Conservation (phyloP, 2,797 vertebrate genomes). For the Linurgus olivaceus region DNA sequence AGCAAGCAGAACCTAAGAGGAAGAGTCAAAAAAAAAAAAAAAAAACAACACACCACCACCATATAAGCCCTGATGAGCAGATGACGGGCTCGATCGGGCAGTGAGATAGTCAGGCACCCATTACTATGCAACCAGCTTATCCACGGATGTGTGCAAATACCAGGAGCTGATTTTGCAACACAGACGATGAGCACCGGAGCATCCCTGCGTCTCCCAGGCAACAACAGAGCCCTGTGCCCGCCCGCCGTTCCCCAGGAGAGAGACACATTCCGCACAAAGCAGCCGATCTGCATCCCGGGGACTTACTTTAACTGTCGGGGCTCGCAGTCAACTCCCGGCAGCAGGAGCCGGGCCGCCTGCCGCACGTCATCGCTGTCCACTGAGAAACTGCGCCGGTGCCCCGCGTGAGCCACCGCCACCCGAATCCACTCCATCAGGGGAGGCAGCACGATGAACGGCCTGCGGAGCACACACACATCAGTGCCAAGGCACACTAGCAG, state of each 20-base stretch:
- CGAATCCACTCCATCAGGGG: conserved; percentile 98
- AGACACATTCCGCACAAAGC: neutral
- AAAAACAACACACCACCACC: neutral
- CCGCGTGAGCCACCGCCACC: conserved; percentile 90
- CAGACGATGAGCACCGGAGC: neutral
- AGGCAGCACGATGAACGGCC: conserved; percentile 93
- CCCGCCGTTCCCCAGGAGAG: neutral
- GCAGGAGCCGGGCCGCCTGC: conserved; percentile 91
- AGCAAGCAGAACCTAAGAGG: neutral
- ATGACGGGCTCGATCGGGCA: neutral
- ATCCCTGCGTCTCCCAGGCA: neutral
- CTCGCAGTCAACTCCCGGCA: conserved; percentile 96
- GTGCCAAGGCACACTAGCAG: neutral
- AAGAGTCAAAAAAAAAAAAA: neutral
- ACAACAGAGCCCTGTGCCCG: neutral
- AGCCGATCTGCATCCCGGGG: neutral
- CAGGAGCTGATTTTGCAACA: neutral
- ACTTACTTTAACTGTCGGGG: conserved; percentile 94
- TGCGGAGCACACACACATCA: conserved; percentile 68
- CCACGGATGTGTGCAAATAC: neutral
- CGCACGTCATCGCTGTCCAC: conserved; percentile 99
- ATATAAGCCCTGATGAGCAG: neutral
- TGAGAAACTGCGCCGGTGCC: conserved; percentile 93
- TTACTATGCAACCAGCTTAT: conserved; percentile 11
- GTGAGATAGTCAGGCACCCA: conserved; percentile 11